Percentiles rank a stretch among this genome's conserved stretches.
These are phyloP conservation scores for Diarsia rubi DNA, from an alignment of 2,888 invertebrate genomes.

Conservation along the genomic window DNA sequence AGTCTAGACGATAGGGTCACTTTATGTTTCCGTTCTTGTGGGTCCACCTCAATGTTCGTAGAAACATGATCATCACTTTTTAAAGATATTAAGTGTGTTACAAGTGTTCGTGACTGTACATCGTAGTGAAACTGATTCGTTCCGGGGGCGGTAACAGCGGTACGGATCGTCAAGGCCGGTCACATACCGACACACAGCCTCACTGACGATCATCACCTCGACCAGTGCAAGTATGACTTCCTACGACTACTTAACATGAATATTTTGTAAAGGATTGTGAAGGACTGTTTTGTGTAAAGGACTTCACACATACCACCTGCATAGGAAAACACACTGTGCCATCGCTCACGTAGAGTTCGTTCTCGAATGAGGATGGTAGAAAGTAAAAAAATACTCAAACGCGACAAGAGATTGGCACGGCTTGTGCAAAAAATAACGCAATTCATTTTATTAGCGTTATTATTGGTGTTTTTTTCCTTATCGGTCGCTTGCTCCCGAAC, in stretches of 20 bases:
- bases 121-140: slow-evolving; percentile 20
- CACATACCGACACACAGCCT: slow-evolving; percentile 20
- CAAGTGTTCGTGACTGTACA: not conserved
- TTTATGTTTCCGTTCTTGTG: not conserved
- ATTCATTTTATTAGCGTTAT: slow-evolving; percentile 4
- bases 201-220: slow-evolving; percentile 7
- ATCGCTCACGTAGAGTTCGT: not conserved
- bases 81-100: not conserved
- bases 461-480: not conserved
- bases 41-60: not conserved
- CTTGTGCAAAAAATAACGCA: slow-evolving; percentile 3
- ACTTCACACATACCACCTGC: not conserved
- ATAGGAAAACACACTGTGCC: slow-evolving; percentile 7
- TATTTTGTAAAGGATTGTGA: too few species aligned
- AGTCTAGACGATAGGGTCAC: not conserved
- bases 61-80: not conserved
- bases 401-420: not conserved
- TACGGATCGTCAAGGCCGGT: slow-evolving; percentile 31
- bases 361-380: not conserved
- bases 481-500: not conserved
- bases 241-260: too few species aligned
- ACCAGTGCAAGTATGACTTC: slow-evolving; percentile 8
- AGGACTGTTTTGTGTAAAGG: too few species aligned
- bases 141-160: slow-evolving; percentile 7
- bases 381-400: slow-evolving; percentile 9